Evolutionary conservation across 1,140 invertebrate genomes (phyloP).

Genomic region (Nomia melanderi): DNA sequence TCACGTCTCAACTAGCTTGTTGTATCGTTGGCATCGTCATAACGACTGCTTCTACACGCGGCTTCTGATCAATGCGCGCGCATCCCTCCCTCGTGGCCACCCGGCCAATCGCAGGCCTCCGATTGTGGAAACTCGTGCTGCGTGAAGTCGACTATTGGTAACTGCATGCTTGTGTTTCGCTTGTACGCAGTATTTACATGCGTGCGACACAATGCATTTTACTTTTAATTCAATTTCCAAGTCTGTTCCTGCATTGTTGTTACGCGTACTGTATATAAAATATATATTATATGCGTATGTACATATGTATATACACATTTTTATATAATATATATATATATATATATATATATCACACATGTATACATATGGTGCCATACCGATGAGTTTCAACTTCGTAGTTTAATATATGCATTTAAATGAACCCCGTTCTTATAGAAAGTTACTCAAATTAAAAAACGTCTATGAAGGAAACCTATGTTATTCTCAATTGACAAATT

Average conservation of each 20-base stretch:
- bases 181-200: not conserved
- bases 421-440: too few relatives aligned
- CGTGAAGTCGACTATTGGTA: conserved; percentile 18
- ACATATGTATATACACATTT: too few relatives aligned
- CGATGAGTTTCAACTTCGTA: too few relatives aligned
- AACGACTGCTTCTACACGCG: conserved; percentile 47
- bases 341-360: too few relatives aligned
- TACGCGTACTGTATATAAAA: too few relatives aligned
- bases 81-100: not conserved
- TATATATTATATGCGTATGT: too few relatives aligned
- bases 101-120: conserved; percentile 1
- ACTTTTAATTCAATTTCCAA: not conserved
- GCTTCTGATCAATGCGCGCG: conserved; percentile 37
- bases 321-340: too few relatives aligned
- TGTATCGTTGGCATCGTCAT: conserved; percentile 24
- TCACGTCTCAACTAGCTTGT: not conserved
- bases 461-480: not conserved
- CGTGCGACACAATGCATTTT: too few relatives aligned
- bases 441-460: too few relatives aligned
- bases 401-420: too few relatives aligned
- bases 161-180: not conserved
- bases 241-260: not conserved
- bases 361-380: too few relatives aligned
- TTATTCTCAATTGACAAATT: not conserved
- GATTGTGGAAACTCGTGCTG: conserved; percentile 2